phyloP scores from a whole-genome alignment of 2,797 vertebrate species.

The Pygocentrus nattereri region DNA sequence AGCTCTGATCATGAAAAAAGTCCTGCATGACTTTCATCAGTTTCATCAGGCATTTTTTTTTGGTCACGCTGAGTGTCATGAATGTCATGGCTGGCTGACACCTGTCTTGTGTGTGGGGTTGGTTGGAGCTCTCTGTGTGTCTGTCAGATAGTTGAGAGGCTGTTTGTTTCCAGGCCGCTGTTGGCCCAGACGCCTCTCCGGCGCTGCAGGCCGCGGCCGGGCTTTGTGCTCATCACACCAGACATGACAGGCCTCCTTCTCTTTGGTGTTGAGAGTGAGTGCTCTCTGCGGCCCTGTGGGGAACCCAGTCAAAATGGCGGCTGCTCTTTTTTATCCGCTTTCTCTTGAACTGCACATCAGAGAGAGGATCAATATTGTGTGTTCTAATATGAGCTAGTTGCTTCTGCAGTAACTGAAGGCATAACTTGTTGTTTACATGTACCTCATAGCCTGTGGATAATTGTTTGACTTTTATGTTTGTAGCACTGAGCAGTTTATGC shows the following conservation, averaged over 20 bases:
- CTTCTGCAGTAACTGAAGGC: slow-evolving; percentile 51
- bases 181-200: slow-evolving; percentile 75
- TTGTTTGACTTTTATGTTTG: slow-evolving; percentile 8
- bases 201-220: slow-evolving; percentile 73
- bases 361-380: slow-evolving; percentile 75
- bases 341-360: slow-evolving; percentile 77
- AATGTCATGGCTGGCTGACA: slow-evolving; percentile 72
- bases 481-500: slow-evolving; percentile 5
- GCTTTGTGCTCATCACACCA: slow-evolving; percentile 82
- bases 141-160: slow-evolving; percentile 62
- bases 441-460: slow-evolving; percentile 20
- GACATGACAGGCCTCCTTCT: slow-evolving; percentile 84
- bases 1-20: slow-evolving; percentile 48
- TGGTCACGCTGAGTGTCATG: slow-evolving; percentile 63
- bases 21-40: slow-evolving; percentile 56
- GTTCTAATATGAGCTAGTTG: slow-evolving; percentile 64
- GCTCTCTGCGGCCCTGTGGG: slow-evolving; percentile 74
- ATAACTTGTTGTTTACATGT: slow-evolving; percentile 43
- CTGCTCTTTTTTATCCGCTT: slow-evolving; percentile 55
- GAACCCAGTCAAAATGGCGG: slow-evolving; percentile 72
- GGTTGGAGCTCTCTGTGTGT: slow-evolving; percentile 78
- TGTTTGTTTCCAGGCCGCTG: slow-evolving; percentile 74
- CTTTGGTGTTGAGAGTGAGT: slow-evolving; percentile 79
- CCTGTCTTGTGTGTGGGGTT: slow-evolving; percentile 72
- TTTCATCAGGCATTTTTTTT: slow-evolving; percentile 18